phyloP scores from a whole-genome alignment of 2,888 invertebrate genomes.

The Psylliodes chrysocephalus region DNA sequence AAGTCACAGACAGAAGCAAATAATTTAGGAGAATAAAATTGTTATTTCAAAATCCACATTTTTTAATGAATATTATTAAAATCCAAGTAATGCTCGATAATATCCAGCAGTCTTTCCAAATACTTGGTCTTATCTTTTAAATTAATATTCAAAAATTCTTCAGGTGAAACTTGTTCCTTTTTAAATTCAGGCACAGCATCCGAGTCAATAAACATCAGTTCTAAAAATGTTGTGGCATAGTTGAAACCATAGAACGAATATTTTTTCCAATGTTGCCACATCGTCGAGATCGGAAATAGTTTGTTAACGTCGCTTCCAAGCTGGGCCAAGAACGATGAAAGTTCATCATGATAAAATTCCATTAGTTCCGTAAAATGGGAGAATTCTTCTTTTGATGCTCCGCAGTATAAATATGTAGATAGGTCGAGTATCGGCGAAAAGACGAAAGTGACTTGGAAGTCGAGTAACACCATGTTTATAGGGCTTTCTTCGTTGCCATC shows the following conservation, averaged over 20 bases:
- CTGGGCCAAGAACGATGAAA: conserved; percentile 45
- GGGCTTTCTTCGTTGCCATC: conserved; percentile 26
- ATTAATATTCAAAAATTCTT: not conserved
- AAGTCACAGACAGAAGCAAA: no score
- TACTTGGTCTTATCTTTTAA: not conserved
- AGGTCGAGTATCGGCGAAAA: conserved; percentile 52
- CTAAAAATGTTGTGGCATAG: not conserved
- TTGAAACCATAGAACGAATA: conserved; percentile 39
- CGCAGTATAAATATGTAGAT: conserved; percentile 52
- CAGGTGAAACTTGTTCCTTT: not conserved
- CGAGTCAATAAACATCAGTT: no score
- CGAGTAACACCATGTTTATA: conserved; percentile 44
- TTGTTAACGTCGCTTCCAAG: conserved; percentile 51
- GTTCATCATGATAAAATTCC: conserved; percentile 51
- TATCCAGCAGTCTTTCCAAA: not conserved
- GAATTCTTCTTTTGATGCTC: conserved; percentile 32
- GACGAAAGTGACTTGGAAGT: conserved; percentile 49
- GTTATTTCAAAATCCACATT: no score
- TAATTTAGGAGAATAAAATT: no score
- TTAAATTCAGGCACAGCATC: no score
- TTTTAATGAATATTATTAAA: no score
- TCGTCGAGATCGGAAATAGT: no score
- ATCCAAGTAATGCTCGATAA: no score
- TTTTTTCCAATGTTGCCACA: conserved; percentile 51
- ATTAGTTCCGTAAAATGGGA: no score